A percentile compares a stretch with the other conserved stretches of the same genome.
phyloP scores from a whole-genome alignment of 2,113 vertebrate genomes.

The Vanacampus margaritifer region DNA sequence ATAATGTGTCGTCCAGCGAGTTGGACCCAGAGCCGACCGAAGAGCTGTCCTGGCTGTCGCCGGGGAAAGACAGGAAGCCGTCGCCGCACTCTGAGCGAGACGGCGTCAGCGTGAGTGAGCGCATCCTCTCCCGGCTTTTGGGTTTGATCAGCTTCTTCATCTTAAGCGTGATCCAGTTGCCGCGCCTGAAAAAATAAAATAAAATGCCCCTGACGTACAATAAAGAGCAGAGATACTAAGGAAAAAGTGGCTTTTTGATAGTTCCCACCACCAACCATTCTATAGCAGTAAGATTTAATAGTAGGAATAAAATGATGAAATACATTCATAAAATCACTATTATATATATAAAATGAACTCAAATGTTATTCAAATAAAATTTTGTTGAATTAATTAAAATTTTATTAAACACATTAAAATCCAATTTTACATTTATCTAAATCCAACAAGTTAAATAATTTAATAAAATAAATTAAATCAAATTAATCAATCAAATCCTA shows the following conservation, averaged over 20 bases:
- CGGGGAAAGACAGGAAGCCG: constrained; percentile 84
- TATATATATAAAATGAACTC: too few relatives aligned
- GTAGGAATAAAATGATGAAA: too few relatives aligned
- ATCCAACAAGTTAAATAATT: too few relatives aligned
- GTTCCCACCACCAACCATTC: background rate
- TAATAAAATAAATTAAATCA: too few relatives aligned
- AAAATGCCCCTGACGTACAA: too few relatives aligned
- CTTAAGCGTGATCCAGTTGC: constrained; percentile 98
- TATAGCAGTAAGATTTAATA: too few relatives aligned
- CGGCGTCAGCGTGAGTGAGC: constrained; percentile 85
- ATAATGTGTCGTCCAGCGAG: constrained; percentile 89
- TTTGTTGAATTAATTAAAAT: too few relatives aligned
- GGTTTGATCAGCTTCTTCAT: constrained; percentile 98
- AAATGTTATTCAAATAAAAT: too few relatives aligned
- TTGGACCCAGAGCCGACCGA: constrained; percentile 92
- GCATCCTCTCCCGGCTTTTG: constrained; percentile 89
- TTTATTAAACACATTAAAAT: too few relatives aligned
- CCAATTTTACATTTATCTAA: too few relatives aligned
- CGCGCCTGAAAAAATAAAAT: constrained; percentile 73
- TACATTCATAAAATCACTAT: too few relatives aligned
- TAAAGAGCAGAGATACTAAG: background rate
- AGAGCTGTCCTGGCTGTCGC: constrained; percentile 94
- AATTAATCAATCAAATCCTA: too few relatives aligned
- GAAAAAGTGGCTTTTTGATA: background rate
- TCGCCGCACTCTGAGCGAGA: constrained; percentile 88